Evolutionary conservation across 2,888 invertebrate species (phyloP).

Genomic region (Agapostemon virescens): DNA sequence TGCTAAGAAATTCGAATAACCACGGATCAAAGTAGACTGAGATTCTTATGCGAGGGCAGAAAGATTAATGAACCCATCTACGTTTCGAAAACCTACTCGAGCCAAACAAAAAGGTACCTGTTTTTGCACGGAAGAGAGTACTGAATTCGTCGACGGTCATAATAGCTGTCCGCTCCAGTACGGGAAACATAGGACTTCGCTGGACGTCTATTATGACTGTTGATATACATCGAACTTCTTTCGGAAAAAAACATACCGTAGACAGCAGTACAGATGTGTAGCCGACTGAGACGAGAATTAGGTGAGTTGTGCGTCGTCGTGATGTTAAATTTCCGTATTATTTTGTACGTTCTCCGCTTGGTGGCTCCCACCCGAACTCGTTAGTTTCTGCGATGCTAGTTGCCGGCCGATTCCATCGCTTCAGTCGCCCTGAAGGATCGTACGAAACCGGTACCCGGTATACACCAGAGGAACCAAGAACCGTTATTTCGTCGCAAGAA

Average conservation of each 20-base stretch:
- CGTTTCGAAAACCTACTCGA: background rate
- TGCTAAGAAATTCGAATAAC: background rate
- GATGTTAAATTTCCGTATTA: conserved; percentile 7
- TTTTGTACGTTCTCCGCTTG: conserved; percentile 23
- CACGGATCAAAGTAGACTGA: too few species aligned
- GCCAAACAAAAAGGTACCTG: background rate
- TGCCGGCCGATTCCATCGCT: conserved; percentile 10
- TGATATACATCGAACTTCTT: background rate
- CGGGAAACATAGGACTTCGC: background rate
- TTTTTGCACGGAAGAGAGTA: background rate
- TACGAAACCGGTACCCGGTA: conserved; percentile 23
- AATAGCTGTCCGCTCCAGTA: background rate
- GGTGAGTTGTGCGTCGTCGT: background rate
- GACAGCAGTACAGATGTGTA: background rate
- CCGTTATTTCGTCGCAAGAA: conserved; percentile 13
- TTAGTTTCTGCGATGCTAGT: conserved; percentile 1
- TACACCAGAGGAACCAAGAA: background rate
- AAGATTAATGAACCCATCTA: too few species aligned
- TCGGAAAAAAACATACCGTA: background rate
- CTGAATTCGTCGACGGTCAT: background rate
- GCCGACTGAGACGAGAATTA: background rate
- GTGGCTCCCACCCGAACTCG: conserved; percentile 42
- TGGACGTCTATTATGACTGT: background rate
- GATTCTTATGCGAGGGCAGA: too few species aligned
- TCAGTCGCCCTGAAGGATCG: conserved; percentile 46